phyloP scores from a whole-genome alignment of 2,888 invertebrate species.

The Hermaeophaga mercurialis region DNA sequence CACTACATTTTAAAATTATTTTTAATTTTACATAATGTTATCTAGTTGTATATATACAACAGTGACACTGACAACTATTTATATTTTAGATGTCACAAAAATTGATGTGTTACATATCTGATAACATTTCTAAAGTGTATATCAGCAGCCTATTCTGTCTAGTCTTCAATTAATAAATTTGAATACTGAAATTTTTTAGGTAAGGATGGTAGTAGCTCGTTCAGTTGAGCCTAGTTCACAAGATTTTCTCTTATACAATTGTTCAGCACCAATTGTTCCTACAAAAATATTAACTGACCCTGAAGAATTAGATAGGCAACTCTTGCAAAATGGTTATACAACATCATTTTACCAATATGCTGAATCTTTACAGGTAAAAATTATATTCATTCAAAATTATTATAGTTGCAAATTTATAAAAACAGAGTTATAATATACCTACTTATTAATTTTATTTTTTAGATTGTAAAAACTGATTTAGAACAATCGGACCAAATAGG shows the following conservation, averaged over 20 bases:
- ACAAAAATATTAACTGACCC: conserved; percentile 91
- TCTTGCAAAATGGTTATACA: conserved; percentile 76
- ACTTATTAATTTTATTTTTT: background rate
- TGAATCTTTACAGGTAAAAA: conserved; percentile 30
- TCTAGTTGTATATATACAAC: too few species aligned
- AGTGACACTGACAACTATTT: too few species aligned
- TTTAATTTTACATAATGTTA: too few species aligned
- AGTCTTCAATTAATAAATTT: too few species aligned
- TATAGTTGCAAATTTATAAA: too few species aligned
- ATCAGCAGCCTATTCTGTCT: too few species aligned
- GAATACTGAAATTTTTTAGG: conserved; percentile 52
- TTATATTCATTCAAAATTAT: background rate
- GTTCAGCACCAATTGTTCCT: conserved; percentile 87
- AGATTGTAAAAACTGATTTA: conserved; percentile 26
- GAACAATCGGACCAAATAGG: conserved; percentile 30
- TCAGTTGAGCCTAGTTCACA: conserved; percentile 83
- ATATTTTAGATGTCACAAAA: too few species aligned
- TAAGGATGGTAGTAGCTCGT: conserved; percentile 91
- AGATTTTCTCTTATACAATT: conserved; percentile 72
- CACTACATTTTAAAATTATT: too few species aligned
- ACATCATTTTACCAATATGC: conserved; percentile 41
- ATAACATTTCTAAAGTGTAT: too few species aligned
- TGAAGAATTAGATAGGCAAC: conserved; percentile 84
- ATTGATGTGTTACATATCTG: too few species aligned
- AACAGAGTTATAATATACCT: background rate